Percentiles rank a stretch among this genome's conserved stretches.
Evolutionary conservation across 2,113 vertebrate genomes (phyloP).

Genomic region (Spermophilus dauricus): DNA sequence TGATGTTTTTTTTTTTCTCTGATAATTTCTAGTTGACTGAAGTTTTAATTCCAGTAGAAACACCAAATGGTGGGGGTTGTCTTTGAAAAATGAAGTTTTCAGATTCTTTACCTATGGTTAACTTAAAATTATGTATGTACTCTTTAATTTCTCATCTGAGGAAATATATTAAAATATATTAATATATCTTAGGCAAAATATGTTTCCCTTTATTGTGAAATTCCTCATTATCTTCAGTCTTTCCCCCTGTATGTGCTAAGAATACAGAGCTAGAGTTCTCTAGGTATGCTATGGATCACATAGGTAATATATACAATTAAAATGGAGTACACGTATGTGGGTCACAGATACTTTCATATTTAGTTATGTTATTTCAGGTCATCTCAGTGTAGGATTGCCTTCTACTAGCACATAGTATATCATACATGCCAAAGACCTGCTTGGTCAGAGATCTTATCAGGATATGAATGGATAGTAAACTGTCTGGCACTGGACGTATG

Average conservation of each 20-base stretch:
- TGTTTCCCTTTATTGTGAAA: background rate
- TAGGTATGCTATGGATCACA: background rate
- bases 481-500: background rate
- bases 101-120: constrained; percentile 55
- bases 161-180: background rate
- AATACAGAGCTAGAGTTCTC: background rate
- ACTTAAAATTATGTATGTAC: background rate
- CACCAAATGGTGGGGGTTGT: constrained; percentile 17
- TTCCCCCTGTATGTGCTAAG: background rate
- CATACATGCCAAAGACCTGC: background rate
- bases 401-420: background rate
- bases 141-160: background rate
- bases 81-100: constrained; percentile 46
- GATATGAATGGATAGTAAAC: background rate
- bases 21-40: constrained; percentile 53
- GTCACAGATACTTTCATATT: background rate
- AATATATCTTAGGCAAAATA: background rate
- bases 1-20: constrained; percentile 1
- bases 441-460: background rate
- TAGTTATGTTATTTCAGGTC: background rate
- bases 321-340: background rate
- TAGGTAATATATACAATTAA: background rate
- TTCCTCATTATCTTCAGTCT: background rate
- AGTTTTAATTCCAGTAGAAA: constrained; percentile 58
- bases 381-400: background rate